phyloP scores from a whole-genome alignment of 2,113 vertebrate species.

The Gymnarchus niloticus region DNA sequence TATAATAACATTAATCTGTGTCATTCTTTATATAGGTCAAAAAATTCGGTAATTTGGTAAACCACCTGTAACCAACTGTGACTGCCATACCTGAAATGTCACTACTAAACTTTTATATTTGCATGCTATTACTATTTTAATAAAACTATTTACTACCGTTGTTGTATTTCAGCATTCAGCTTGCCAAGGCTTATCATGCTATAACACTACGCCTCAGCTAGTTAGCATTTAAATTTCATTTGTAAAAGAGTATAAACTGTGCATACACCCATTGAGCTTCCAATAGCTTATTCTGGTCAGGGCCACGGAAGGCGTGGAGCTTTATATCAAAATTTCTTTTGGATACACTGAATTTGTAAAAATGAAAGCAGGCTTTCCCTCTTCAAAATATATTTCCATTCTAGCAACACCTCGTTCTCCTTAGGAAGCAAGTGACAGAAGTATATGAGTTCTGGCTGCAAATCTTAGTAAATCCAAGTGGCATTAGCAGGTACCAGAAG shows the following conservation, averaged over 20 bases:
- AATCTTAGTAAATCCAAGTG: slow-evolving; percentile 5
- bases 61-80: neutral
- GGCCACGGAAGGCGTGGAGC: neutral
- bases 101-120: neutral
- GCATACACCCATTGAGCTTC: too few relatives aligned
- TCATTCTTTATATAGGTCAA: neutral
- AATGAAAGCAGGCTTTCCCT: neutral
- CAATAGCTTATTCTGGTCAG: too few relatives aligned
- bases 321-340: neutral
- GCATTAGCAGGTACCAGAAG: neutral
- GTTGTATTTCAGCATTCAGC: neutral
- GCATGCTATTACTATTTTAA: neutral
- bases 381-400: neutral
- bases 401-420: neutral
- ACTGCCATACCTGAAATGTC: neutral
- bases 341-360: neutral
- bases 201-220: neutral
- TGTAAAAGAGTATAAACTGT: too few relatives aligned
- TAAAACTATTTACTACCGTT: neutral
- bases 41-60: neutral
- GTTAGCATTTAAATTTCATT: too few relatives aligned
- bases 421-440: neutral
- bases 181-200: neutral
- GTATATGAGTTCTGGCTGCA: neutral
- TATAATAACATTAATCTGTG: neutral